These are phyloP conservation scores for Lithophane semibrunnea DNA, from an alignment of 2,888 invertebrate species.

Conservation along the genomic window DNA sequence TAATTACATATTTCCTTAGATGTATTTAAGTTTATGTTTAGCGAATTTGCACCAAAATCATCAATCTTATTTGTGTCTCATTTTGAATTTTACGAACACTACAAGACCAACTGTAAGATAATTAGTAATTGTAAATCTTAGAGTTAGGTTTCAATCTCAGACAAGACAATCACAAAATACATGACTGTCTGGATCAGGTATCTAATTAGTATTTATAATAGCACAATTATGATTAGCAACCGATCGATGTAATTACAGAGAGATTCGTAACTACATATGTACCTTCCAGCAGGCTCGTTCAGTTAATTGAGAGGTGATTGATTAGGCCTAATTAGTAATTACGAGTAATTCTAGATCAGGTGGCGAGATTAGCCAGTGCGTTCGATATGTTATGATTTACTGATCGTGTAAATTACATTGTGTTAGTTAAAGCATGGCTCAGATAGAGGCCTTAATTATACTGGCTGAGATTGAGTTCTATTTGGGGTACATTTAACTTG, in stretches of 20 bases:
- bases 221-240: conserved; percentile 37
- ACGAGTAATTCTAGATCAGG: conserved; percentile 57
- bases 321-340: conserved; percentile 60
- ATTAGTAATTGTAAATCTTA: not conserved
- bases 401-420: conserved; percentile 28
- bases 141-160: not conserved
- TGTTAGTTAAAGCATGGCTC: not conserved
- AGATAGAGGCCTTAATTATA: conserved; percentile 19
- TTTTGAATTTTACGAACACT: not conserved
- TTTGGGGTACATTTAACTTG: conserved; percentile 13
- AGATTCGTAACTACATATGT: conserved; percentile 25
- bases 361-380: conserved; percentile 44
- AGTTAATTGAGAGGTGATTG: conserved; percentile 61
- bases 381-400: conserved; percentile 53
- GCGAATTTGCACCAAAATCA: not conserved
- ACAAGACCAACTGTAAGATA: not conserved
- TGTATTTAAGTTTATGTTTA: not conserved
- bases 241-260: conserved; percentile 35
- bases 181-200: conserved; percentile 4
- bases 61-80: not conserved
- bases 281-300: conserved; percentile 1
- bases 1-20: conserved; percentile 14
- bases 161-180: not conserved
- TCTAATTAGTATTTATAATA: conserved; percentile 33
- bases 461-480: conserved; percentile 21